phyloP scores from a whole-genome alignment of 2,888 invertebrate genomes.

The Ennomos fuscantarius region DNA sequence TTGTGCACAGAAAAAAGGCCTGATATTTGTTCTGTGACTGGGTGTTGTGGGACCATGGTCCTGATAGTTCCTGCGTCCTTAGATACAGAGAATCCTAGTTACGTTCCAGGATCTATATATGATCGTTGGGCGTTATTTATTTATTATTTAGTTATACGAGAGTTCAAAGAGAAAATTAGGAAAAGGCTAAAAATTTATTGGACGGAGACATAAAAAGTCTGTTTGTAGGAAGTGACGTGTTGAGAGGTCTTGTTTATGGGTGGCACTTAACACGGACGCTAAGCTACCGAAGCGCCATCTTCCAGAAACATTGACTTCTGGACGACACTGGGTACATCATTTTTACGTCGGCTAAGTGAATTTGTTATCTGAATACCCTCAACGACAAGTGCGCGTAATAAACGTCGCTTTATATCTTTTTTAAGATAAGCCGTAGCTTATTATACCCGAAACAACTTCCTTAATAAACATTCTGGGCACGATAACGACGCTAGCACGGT shows the following conservation, averaged over 20 bases:
- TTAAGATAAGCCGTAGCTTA: slow-evolving; percentile 26
- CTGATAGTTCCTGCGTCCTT: no score
- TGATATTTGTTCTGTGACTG: no score
- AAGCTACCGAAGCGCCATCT: slow-evolving; percentile 49
- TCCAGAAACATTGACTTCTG: slow-evolving; percentile 40
- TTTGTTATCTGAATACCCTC: slow-evolving; percentile 63
- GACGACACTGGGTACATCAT: slow-evolving; percentile 49
- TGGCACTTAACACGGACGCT: slow-evolving; percentile 65
- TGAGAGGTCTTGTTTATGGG: slow-evolving; percentile 69
- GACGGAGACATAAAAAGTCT: slow-evolving; percentile 65
- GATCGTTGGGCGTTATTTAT: no score
- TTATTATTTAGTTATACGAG: background rate
- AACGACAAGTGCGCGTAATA: slow-evolving; percentile 56
- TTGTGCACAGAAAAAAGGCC: no score
- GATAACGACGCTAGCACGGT: slow-evolving; percentile 22
- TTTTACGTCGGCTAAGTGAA: slow-evolving; percentile 62
- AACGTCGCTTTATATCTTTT: slow-evolving; percentile 48
- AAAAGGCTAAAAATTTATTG: slow-evolving; percentile 56
- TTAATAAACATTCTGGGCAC: slow-evolving; percentile 26
- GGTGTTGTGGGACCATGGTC: no score
- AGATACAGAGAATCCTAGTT: no score
- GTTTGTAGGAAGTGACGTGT: slow-evolving; percentile 70
- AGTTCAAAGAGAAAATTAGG: slow-evolving; percentile 10
- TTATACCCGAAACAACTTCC: slow-evolving; percentile 26
- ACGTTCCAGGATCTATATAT: no score